Evolutionary conservation across 1,140 invertebrate species (phyloP).

Genomic region (Bombus vancouverensis): DNA sequence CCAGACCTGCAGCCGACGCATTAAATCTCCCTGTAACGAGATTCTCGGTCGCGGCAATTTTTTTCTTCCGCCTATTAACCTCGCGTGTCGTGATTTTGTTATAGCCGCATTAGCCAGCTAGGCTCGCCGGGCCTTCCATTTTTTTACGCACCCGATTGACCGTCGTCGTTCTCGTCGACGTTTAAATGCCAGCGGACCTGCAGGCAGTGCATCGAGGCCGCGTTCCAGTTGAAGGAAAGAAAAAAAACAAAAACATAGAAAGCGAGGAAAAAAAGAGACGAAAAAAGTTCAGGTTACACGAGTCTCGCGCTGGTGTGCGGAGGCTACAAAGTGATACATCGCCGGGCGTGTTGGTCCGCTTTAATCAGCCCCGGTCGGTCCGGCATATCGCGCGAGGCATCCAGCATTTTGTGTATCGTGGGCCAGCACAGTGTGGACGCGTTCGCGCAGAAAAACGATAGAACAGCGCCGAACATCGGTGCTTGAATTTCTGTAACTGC

Average conservation of each 20-base stretch:
- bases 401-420: constrained; percentile 41
- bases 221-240: neutral
- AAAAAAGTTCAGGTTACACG: neutral
- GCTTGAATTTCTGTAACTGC: constrained; percentile 23
- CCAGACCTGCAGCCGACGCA: neutral
- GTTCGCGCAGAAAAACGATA: constrained; percentile 54
- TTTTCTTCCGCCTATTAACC: constrained; percentile 16
- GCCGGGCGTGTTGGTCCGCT: constrained; percentile 32
- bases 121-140: neutral
- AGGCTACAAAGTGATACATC: constrained; percentile 15
- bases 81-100: neutral
- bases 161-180: neutral
- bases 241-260: neutral
- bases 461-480: neutral
- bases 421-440: neutral
- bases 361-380: constrained; percentile 47
- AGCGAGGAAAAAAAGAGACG: neutral
- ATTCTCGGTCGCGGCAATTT: neutral
- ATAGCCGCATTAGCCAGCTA: neutral
- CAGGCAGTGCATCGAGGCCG: neutral
- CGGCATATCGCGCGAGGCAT: constrained; percentile 47
- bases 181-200: neutral
- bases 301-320: neutral
- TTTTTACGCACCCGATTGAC: constrained; percentile 8
- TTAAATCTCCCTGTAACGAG: neutral